Evolutionary conservation across 2,888 invertebrate genomes (phyloP), one percentile per base, ranked within the genome.

Genomic region (Diachrysia chrysitis): DNA sequence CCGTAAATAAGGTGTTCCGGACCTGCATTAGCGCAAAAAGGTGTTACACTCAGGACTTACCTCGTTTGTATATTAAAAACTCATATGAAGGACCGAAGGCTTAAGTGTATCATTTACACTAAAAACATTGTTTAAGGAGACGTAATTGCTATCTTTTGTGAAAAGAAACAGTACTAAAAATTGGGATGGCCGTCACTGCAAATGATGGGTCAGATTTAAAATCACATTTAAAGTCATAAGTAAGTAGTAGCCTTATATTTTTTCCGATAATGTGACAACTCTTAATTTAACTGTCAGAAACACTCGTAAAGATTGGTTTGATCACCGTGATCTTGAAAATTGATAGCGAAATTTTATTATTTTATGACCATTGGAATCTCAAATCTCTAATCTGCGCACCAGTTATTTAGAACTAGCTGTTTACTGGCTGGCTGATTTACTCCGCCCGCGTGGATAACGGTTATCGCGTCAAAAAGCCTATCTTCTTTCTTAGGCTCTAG

Each of bases 1-100:
- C 84, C 85, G 73, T 87, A 93, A 93, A 94, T 95, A 90, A 92
- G 88, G 87, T 90, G 91, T 93, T 92, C 88, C 89, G 84, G 86
- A 79, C 81, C 81, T 83, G 76, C 84, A 87, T 90, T 89, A 90
- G 84, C 85, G 85, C 88, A 92, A 92, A 93, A 93, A 94, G 91
- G 94, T 95, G 94, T 93, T 92, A 93, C 86, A 88, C 87, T 83
- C 77, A 63, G 81, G 81, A 79, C 63, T 79, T 81, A 83, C 85
- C 84, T 80, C 80, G 81, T 85, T 85, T 71, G 75, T 77, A 76
- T 87, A 90, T 91, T 91, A 91, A 89, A 90, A 88, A 71, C 85
- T 89, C 87, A 87, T 82, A 78, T 88, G 81, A 86, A 75, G 69
- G 76, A 71, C 51, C 58, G 67, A 78, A 63, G 82, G 77, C 75